A percentile compares a stretch with the other conserved stretches of the same genome.
Evolutionary conservation across 2,888 invertebrate genomes (phyloP).

Genomic region (Colletes collaris): DNA sequence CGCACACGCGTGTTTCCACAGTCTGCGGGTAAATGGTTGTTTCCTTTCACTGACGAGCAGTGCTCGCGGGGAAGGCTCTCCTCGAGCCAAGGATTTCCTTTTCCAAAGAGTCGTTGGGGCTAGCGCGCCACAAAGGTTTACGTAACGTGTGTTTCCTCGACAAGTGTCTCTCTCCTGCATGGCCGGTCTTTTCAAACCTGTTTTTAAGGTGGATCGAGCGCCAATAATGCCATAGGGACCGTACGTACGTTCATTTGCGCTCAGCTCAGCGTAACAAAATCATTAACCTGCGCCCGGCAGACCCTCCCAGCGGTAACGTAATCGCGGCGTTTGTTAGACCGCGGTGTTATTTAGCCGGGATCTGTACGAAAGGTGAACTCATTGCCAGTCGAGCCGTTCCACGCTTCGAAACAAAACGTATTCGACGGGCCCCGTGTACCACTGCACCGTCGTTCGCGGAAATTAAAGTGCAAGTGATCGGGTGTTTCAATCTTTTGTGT

Average conservation of each 20-base stretch:
- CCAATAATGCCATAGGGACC: slow-evolving; percentile 43
- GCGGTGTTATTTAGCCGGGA: slow-evolving; percentile 44
- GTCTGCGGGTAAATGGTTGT: slow-evolving; percentile 22
- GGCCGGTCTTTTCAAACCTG: slow-evolving; percentile 56
- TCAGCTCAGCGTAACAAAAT: slow-evolving; percentile 73
- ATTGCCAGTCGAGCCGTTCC: slow-evolving; percentile 20
- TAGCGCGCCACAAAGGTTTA: slow-evolving; percentile 50
- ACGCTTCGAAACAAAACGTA: slow-evolving; percentile 16
- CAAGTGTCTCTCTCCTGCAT: slow-evolving; percentile 13
- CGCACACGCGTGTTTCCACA: not conserved
- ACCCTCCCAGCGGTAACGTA: slow-evolving; percentile 59
- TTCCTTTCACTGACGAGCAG: slow-evolving; percentile 56
- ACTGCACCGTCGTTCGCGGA: not conserved
- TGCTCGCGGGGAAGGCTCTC: slow-evolving; percentile 25
- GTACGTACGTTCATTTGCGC: slow-evolving; percentile 64
- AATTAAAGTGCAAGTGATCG: slow-evolving; percentile 23
- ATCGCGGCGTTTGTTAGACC: slow-evolving; percentile 51
- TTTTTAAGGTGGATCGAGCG: slow-evolving; percentile 59
- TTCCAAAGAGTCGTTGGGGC: slow-evolving; percentile 37
- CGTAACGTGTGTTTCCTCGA: slow-evolving; percentile 51
- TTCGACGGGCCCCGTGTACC: not conserved
- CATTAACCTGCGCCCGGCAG: slow-evolving; percentile 58
- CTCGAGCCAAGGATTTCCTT: slow-evolving; percentile 59
- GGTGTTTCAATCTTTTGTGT: slow-evolving; percentile 3
- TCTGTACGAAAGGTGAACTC: slow-evolving; percentile 38